Base-by-base conservation (phyloP, 2,888 invertebrate species). In the Tuta absoluta region DNA sequence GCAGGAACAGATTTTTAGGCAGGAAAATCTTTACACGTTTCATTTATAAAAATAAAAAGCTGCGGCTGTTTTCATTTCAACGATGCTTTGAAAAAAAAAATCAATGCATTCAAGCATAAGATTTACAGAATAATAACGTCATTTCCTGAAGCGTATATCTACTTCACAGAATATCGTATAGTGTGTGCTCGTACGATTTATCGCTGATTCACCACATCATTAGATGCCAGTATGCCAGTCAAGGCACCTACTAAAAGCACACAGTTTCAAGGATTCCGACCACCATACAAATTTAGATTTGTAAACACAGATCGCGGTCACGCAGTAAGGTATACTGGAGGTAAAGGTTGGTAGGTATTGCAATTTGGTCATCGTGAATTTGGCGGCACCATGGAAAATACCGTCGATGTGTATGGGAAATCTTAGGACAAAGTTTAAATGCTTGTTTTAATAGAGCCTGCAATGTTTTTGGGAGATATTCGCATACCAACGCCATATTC, bases 241-340 rank as follows among this genome's bases (percentile, higher is more conserved):
- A 53, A 23, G 51, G 21, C 12, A 1, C 21, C 21, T 53, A 14
- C 14, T 24, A 33, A 56, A 56, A 33, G 0, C n/a, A 56, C 56
- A 56, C 33, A 56, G 17, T 33, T 28, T 33, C 24, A 56, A 56
- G 28, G 24, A 56, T 33, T 33, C 24, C 14, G 12, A 24, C 53
- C 21, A 24, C 23, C 17, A 17, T 56, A 33, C 56, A 56, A 12
- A 56, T 28, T 56, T 56, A 56, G 56, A 56, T 33, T 56, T 17
- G 56, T 17, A 56, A 56, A 56, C 33, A 56, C 33, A 17, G 17
- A 4, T 33, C n/a, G 33, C 33, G 33, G 56, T 56, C 33, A 56
- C 33, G 56, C 33, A 33, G 28, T 17, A 53, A 14, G 41, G 1
- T n/a, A 33, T 4, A 10, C 7, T 33, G 8, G n/a, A n/a, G n/a